phyloP scores from a whole-genome alignment of 2,888 invertebrate genomes.

The Brachypterus glaber region DNA sequence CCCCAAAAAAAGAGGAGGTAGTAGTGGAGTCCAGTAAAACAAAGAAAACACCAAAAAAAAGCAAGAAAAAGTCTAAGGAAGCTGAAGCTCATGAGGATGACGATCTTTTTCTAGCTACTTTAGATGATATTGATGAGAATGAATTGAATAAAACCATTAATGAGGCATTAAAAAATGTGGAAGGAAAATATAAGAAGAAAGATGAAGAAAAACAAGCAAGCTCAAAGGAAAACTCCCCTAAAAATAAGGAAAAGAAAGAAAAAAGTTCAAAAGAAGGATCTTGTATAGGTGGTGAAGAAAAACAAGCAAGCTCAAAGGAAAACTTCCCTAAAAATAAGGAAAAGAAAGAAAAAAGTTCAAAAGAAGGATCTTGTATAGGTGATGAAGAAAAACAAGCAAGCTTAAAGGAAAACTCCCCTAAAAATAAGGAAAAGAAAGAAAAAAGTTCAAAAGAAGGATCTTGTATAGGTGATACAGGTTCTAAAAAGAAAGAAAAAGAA shows the following conservation, averaged over 20 bases:
- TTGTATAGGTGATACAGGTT: constrained; percentile 12
- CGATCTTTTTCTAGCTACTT: constrained; percentile 63
- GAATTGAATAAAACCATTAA: constrained; percentile 32
- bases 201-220: constrained; percentile 14
- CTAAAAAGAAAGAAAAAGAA: constrained; percentile 10
- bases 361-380: constrained; percentile 16
- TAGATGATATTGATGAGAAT: too few relatives aligned
- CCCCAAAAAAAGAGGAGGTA: constrained; percentile 17
- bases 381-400: constrained; percentile 14
- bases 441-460: constrained; percentile 17
- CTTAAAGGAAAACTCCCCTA: constrained; percentile 12
- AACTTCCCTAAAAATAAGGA: constrained; percentile 9
- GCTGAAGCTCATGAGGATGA: constrained; percentile 55
- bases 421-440: constrained; percentile 7
- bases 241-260: constrained; percentile 7
- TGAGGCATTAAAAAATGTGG: constrained; percentile 20
- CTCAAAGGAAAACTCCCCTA: constrained; percentile 12
- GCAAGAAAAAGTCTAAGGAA: constrained; percentile 29
- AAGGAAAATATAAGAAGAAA: constrained; percentile 17
- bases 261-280: constrained; percentile 17
- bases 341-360: constrained; percentile 13
- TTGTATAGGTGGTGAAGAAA: constrained; percentile 15
- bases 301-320: constrained; percentile 12
- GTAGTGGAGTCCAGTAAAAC: constrained; percentile 15
- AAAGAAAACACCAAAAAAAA: constrained; percentile 23